Evolutionary conservation across 2,888 invertebrate species (phyloP), one percentile per base, ranked within the genome.

Genomic region (Laspeyria flexula): DNA sequence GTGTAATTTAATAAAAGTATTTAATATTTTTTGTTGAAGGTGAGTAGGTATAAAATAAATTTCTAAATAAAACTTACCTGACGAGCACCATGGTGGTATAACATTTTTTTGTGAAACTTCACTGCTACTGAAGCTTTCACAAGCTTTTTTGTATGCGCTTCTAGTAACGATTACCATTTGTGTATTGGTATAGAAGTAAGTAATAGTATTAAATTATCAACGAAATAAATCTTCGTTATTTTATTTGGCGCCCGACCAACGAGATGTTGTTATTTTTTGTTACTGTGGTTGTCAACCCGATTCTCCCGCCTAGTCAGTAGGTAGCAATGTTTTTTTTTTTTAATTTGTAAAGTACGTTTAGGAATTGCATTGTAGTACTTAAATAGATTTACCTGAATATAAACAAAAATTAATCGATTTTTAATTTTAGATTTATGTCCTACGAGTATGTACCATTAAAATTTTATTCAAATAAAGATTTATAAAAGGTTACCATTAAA

Each of bases 21-120:
- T n/a, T n/a, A n/a, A n/a, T n/a, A n/a, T n/a, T n/a, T n/a, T n/a
- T n/a, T n/a, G n/a, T n/a, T n/a, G n/a, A n/a, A n/a, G n/a, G n/a
- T 30, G 18, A 5, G 6, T 42, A 13, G 1, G n/a, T 27, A 16
- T 9, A 1, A 29, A 18, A 15, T 0, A 31, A 9, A 3, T 15
- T 18, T 11, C 18, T 4, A 25, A 7, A 13, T 13, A 29, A 15
- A 43, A 45, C 77, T 69, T 55, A 85, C 86, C 78, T 68, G 84
- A 81, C 11, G 85, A 86, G 55, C 88, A 88, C 88, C 87, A 88
- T 63, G 87, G 88, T 41, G 84, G 85, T 43, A 77, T 72, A 50
- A 74, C 68, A 39, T 77, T 82, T 48, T 75, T 77, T 45, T 73
- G 69, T 12, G 86, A 81, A 53, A 73, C 70, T 49, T 79, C 75